Base-by-base conservation (phyloP, 1,140 invertebrate species). In the Dryas iulia region DNA sequence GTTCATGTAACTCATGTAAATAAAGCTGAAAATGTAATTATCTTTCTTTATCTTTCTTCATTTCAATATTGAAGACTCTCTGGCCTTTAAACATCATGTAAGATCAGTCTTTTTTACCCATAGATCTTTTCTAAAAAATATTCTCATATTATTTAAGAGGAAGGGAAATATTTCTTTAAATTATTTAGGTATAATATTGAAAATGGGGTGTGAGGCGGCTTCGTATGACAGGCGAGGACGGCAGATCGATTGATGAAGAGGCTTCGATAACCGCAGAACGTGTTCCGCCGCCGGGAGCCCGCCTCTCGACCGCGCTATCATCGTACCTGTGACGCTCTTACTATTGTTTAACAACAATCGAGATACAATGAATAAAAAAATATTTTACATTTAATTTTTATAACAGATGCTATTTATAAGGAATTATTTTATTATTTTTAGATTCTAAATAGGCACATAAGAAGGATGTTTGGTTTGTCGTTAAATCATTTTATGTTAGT, bases 201-300 rank as follows among this genome's bases (percentile, higher is more conserved):
- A 21, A 47, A 47, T 8, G 7, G 39, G 39, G 39, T 47, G 14
- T 21, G 39, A 21, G 39, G 59, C 39, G 59, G 24, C 59, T 52
- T 18, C 39, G 52, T 54, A 28, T 53, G 58, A 58, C 59, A 61
- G 67, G 66, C 56, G 63, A 72, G 78, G 78, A 68, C 59, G 68
- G 66, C 52, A 66, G 73, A 87, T 89, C 86, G 83, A 89, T 89
- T 89, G 86, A 89, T 89, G 86, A 85, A 87, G 84, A 80, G 81
- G 62, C 28, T 52, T 62, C 61, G 87, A 89, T 89, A 86, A 69
- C 24, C 59, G 57, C 71, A 61, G 80, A 78, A 87, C 85, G 87
- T 89, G 85, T 84, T 73, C 66, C 75, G 85, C 85, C 84, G 76
- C 74, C 79, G 83, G 87, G 79, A 81, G 70, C 66, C 31, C 63